Conservation (phyloP, 2,113 vertebrate species). For the Recurvirostra avosetta region DNA sequence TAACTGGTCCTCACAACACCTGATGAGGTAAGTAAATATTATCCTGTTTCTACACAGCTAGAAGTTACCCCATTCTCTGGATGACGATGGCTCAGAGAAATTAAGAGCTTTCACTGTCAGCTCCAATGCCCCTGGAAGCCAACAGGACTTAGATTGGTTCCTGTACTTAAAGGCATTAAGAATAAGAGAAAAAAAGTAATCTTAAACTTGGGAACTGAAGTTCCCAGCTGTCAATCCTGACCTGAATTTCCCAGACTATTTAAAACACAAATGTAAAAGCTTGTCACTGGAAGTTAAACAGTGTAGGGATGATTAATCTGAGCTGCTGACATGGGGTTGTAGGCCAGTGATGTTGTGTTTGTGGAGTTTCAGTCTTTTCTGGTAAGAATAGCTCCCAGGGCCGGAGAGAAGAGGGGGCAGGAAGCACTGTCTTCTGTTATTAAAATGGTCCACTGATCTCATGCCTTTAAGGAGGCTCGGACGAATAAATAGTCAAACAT, state of each 20-base stretch:
- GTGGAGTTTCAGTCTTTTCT: not conserved
- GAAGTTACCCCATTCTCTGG: not conserved
- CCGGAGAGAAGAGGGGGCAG: not conserved
- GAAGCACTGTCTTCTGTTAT: conserved; percentile 27
- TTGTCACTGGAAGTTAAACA: conserved; percentile 10
- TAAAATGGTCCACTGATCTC: conserved; percentile 55
- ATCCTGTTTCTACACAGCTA: not conserved
- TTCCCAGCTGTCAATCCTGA: not conserved
- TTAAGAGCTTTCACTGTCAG: not conserved
- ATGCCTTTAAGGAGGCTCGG: conserved; percentile 26
- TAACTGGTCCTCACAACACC: not conserved
- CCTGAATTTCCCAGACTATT: not conserved
- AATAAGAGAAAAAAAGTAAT: not conserved
- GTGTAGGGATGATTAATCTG: conserved; percentile 1
- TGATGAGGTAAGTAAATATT: not conserved
- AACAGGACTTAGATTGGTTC: not conserved
- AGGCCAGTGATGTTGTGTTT: not conserved
- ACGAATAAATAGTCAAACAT: not conserved
- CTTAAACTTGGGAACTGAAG: not conserved
- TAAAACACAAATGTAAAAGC: not conserved
- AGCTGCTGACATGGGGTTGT: not conserved
- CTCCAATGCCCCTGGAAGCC: not conserved
- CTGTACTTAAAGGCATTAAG: not conserved
- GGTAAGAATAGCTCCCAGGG: conserved; percentile 8
- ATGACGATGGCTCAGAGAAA: not conserved